Evolutionary conservation across 2,113 vertebrate genomes (phyloP).

Genomic region (Archocentrus centrarchus): DNA sequence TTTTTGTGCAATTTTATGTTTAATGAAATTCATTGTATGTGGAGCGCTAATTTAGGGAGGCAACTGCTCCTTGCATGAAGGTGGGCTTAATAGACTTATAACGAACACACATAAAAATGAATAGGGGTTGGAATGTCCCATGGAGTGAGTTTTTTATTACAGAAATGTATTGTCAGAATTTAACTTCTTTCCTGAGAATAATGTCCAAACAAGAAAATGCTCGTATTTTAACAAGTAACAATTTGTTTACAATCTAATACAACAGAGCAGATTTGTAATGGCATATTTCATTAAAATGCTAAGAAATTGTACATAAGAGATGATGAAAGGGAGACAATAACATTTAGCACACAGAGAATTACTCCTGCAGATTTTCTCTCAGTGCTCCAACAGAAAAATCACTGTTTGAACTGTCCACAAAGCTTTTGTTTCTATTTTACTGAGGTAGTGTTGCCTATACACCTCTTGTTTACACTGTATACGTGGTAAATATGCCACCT

Average conservation of each 20-base stretch:
- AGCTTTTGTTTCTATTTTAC: slow-evolving; percentile 76
- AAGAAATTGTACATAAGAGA: not conserved
- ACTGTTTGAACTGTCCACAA: slow-evolving; percentile 83
- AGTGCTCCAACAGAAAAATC: slow-evolving; percentile 39
- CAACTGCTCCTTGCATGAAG: slow-evolving; percentile 68
- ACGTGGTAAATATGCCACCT: slow-evolving; percentile 75
- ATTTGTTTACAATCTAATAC: not conserved
- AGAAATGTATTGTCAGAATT: slow-evolving; percentile 32
- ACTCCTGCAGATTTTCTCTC: slow-evolving; percentile 8
- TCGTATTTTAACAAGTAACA: not conserved
- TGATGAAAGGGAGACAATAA: slow-evolving; percentile 5
- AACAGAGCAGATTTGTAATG: not conserved
- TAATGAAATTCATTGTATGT: slow-evolving; percentile 70
- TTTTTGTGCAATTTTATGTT: slow-evolving; percentile 71
- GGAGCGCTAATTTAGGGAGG: slow-evolving; percentile 71
- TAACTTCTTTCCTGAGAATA: slow-evolving; percentile 27
- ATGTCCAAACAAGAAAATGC: not conserved
- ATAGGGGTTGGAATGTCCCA: slow-evolving; percentile 51
- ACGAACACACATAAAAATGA: not conserved
- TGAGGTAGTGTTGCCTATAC: slow-evolving; percentile 78
- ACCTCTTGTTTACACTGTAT: slow-evolving; percentile 81
- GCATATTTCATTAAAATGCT: not conserved
- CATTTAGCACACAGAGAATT: slow-evolving; percentile 4
- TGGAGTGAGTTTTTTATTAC: slow-evolving; percentile 59
- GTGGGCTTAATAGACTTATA: slow-evolving; percentile 67